These are phyloP conservation scores for Smutsia temminckii DNA, from an alignment of 2,797 vertebrate genomes.

Conservation along the genomic window DNA sequence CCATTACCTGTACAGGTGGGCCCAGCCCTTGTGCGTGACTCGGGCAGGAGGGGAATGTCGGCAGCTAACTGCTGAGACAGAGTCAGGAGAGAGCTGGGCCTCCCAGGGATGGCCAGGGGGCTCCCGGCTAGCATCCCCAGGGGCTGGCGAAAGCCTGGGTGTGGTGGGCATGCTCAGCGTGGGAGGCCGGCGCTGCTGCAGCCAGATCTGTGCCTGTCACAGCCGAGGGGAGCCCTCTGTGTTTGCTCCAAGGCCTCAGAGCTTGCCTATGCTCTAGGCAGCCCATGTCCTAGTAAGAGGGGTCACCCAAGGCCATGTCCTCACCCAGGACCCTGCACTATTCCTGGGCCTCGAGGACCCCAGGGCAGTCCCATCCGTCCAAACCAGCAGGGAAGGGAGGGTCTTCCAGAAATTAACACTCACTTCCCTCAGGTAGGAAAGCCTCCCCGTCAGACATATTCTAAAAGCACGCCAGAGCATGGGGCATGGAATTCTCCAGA, in stretches of 20 bases:
- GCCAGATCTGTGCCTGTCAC: not conserved
- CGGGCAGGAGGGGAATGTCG: not conserved
- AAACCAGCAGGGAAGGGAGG: not conserved
- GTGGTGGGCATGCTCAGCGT: fast-evolving
- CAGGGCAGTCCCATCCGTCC: fast-evolving
- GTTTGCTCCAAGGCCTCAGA: not conserved
- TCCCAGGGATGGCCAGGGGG: no score
- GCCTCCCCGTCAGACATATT: not conserved
- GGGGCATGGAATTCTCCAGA: not conserved
- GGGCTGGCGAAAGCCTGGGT: not conserved
- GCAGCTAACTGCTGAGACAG: not conserved
- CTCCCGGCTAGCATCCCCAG: not conserved
- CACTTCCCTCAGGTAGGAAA: not conserved
- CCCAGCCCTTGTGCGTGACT: not conserved
- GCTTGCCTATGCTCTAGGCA: not conserved
- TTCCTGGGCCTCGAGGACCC: not conserved
- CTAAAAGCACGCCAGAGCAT: not conserved
- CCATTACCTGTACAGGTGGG: not conserved
- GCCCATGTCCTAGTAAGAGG: not conserved
- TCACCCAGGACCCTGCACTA: not conserved
- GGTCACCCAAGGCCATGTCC: not conserved
- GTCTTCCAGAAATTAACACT: not conserved
- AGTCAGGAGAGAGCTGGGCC: not conserved
- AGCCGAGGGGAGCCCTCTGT: fast-evolving
- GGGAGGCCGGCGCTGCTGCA: fast-evolving